Evolutionary conservation across 2,797 vertebrate genomes (phyloP).

Genomic region (Naso thynnoides): DNA sequence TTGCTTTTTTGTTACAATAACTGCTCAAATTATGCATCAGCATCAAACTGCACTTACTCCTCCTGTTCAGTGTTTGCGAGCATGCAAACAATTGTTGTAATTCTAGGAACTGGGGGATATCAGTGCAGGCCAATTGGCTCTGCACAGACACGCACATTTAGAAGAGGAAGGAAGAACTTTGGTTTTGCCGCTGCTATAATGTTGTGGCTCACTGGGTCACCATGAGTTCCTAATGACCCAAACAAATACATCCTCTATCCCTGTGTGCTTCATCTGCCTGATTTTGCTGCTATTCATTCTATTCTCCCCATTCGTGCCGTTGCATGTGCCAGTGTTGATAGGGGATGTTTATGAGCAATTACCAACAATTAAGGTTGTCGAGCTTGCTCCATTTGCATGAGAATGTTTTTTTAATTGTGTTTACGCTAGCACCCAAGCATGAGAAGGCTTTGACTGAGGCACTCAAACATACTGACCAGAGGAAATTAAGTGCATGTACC

Average conservation of each 20-base stretch:
- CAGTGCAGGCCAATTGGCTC: constrained; percentile 71
- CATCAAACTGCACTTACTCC: constrained; percentile 27
- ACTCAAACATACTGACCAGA: constrained; percentile 24
- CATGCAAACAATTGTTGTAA: constrained; percentile 70
- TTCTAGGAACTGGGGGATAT: constrained; percentile 74
- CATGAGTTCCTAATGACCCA: constrained; percentile 73
- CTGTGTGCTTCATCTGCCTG: constrained; percentile 51
- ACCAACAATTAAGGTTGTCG: constrained; percentile 65
- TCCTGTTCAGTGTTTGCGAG: constrained; percentile 55
- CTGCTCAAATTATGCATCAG: constrained; percentile 39
- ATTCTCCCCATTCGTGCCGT: constrained; percentile 53
- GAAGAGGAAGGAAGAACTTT: constrained; percentile 58
- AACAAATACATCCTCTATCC: constrained; percentile 73
- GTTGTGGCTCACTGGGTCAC: constrained; percentile 75
- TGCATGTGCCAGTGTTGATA: constrained; percentile 69
- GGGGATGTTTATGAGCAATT: constrained; percentile 76
- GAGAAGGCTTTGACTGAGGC: constrained; percentile 42
- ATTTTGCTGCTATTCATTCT: constrained; percentile 51
- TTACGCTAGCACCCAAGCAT: constrained; percentile 60
- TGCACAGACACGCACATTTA: constrained; percentile 68
- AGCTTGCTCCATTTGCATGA: constrained; percentile 52
- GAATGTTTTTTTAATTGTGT: constrained; percentile 65
- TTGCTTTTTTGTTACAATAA: constrained; percentile 28
- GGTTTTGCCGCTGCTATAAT: constrained; percentile 52
- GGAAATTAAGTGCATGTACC: constrained; percentile 20